Percentiles rank a stretch among this genome's conserved stretches.
These are phyloP conservation scores for Pyrocephalus nanus DNA, from an alignment of 2,797 vertebrate species.

Conservation along the genomic window DNA sequence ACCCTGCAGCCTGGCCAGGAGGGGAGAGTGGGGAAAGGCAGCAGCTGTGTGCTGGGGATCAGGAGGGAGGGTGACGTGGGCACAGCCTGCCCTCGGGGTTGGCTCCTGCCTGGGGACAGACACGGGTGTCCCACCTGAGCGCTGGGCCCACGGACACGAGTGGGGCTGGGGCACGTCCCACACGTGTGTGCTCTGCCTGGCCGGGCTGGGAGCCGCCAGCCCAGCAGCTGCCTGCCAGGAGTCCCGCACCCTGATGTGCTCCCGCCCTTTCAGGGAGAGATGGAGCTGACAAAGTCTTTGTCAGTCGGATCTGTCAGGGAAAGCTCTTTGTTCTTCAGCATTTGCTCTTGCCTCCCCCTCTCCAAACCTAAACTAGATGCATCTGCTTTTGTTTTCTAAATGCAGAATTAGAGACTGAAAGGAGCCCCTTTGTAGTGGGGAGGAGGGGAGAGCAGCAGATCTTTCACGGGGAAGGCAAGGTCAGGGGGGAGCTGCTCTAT, in stretches of 20 bases:
- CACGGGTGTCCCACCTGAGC: rapidly evolving
- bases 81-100: rapidly evolving
- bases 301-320: conserved; percentile 49
- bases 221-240: conserved; percentile 2
- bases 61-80: rapidly evolving
- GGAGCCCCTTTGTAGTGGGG: conserved; percentile 48
- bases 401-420: conserved; percentile 59
- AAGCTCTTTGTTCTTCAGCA: conserved; percentile 60
- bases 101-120: rapidly evolving
- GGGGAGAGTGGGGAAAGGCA: rapidly evolving
- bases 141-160: rapidly evolving
- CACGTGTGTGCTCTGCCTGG: background rate
- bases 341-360: conserved; percentile 54
- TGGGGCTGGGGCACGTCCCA: background rate
- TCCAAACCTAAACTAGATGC: conserved; percentile 41
- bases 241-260: conserved; percentile 21
- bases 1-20: rapidly evolving
- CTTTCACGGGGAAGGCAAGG: conserved; percentile 46
- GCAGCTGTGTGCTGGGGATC: rapidly evolving
- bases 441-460: conserved; percentile 54
- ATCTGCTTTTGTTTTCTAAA: conserved; percentile 69
- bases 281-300: conserved; percentile 58
- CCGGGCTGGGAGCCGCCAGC: background rate
- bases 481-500: conserved; percentile 39
- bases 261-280: conserved; percentile 15